These are phyloP conservation scores for Esperia sulphurella DNA, from an alignment of 2,888 invertebrate species.

Conservation along the genomic window DNA sequence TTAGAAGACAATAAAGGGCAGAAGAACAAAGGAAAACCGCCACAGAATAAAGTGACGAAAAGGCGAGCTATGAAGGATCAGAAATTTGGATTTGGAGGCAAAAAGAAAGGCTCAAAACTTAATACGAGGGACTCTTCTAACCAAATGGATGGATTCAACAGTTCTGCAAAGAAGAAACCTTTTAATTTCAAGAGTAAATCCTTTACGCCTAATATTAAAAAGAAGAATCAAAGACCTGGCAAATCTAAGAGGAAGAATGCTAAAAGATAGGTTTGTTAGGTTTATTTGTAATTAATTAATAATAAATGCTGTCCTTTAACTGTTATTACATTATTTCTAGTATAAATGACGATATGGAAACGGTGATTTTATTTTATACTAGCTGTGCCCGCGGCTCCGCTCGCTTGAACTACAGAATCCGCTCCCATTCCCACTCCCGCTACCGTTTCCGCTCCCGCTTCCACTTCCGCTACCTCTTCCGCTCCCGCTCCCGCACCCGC, in stretches of 20 bases:
- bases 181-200: slow-evolving; percentile 61
- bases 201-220: slow-evolving; percentile 51
- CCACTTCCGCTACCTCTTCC: no score
- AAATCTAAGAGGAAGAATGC: slow-evolving; percentile 72
- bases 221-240: slow-evolving; percentile 74
- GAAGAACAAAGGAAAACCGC: slow-evolving; percentile 34
- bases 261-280: slow-evolving; percentile 45
- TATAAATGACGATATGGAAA: no score
- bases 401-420: no score
- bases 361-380: no score
- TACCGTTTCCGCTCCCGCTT: no score
- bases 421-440: no score
- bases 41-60: slow-evolving; percentile 56
- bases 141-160: slow-evolving; percentile 81
- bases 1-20: slow-evolving; percentile 80
- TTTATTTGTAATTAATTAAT: slow-evolving; percentile 4
- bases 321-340: no score
- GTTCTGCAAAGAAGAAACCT: slow-evolving; percentile 56
- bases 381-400: no score
- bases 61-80: slow-evolving; percentile 85
- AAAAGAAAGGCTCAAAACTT: slow-evolving; percentile 92
- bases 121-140: slow-evolving; percentile 91
- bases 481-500: no score
- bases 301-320: not conserved
- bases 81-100: slow-evolving; percentile 97